These are phyloP conservation scores for Hyperoplus lanceolatus DNA, from an alignment of 2,797 vertebrate genomes.

Conservation along the genomic window DNA sequence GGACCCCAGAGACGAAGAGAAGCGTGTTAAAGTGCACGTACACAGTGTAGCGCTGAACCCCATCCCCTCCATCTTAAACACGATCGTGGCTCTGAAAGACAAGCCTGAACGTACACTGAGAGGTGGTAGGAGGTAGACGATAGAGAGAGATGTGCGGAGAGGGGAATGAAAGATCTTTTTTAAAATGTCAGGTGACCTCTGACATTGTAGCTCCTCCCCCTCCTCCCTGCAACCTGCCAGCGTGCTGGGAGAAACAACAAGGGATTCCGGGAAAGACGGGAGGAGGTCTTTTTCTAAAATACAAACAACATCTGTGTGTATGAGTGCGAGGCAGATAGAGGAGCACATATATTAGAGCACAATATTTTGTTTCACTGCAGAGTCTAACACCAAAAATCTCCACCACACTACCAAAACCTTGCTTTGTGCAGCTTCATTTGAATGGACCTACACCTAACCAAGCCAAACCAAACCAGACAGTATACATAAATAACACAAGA, in stretches of 20 bases:
- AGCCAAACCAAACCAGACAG: background rate
- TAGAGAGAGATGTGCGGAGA: slow-evolving; percentile 7
- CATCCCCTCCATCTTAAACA: slow-evolving; percentile 14
- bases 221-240: slow-evolving; percentile 61
- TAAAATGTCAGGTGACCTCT: slow-evolving; percentile 65
- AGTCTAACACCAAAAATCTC: background rate
- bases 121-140: background rate
- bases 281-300: slow-evolving; percentile 57
- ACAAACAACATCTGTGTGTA: slow-evolving; percentile 77
- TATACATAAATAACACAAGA: background rate
- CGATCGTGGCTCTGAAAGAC: slow-evolving; percentile 11
- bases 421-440: background rate
- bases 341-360: slow-evolving; percentile 2
- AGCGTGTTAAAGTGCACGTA: slow-evolving; percentile 43
- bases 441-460: background rate
- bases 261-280: slow-evolving; percentile 78
- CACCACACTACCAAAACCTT: background rate
- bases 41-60: background rate
- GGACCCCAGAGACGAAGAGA: slow-evolving; percentile 14
- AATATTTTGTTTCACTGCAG: background rate
- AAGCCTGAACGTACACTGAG: background rate
- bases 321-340: slow-evolving; percentile 35
- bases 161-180: slow-evolving; percentile 4
- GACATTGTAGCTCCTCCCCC: slow-evolving; percentile 52
- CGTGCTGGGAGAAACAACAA: slow-evolving; percentile 82